Evolutionary conservation across 1,140 invertebrate species (phyloP).

Genomic region (Aplysia californica): DNA sequence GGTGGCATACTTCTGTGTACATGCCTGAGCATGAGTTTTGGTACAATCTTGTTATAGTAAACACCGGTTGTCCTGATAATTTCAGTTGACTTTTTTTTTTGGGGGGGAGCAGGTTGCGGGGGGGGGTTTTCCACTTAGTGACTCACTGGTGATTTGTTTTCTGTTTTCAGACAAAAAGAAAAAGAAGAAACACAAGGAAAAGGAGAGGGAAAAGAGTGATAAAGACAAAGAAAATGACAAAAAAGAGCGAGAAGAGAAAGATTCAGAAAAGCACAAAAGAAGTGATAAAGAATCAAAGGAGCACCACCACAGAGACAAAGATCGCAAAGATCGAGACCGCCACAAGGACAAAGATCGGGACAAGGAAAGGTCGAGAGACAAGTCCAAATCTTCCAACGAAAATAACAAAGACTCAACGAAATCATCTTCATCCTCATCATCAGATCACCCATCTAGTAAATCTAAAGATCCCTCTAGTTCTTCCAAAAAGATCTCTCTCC

Average conservation of each 20-base stretch:
- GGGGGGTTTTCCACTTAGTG: no score
- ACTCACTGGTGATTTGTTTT: no score
- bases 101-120: no score
- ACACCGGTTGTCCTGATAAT: no score
- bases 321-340: conserved; percentile 2
- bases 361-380: conserved; percentile 8
- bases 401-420: conserved; percentile 28
- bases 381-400: conserved; percentile 3
- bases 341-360: conserved; percentile 30
- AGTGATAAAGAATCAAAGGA: conserved; percentile 38
- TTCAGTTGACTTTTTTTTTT: no score
- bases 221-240: conserved; percentile 39
- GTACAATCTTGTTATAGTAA: no score
- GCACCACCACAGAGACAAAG: conserved; percentile 74
- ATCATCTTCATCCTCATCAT: conserved; percentile 7
- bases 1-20: no score
- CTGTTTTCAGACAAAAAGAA: conserved; percentile 24
- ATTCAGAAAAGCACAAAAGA: conserved; percentile 31
- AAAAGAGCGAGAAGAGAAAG: conserved; percentile 37
- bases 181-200: conserved; percentile 23
- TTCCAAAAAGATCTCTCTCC: conserved; percentile 5
- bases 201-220: conserved; percentile 22
- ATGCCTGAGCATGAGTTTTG: no score
- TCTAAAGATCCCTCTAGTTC: conserved; percentile 4
- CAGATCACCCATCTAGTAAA: neutral